These are phyloP conservation scores for Eudemis profundana DNA, from an alignment of 2,888 invertebrate genomes.

Conservation along the genomic window DNA sequence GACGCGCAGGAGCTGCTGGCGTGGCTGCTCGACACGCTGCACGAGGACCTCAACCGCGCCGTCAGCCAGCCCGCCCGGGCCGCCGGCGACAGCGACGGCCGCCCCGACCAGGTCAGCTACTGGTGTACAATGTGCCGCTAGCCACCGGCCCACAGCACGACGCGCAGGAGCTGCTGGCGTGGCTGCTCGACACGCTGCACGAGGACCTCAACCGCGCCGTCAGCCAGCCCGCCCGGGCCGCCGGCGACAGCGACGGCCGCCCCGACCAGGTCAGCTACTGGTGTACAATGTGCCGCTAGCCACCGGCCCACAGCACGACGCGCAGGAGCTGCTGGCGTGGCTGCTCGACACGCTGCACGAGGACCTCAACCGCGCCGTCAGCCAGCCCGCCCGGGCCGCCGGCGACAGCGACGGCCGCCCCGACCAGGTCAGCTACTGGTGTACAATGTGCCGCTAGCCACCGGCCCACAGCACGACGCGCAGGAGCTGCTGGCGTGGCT, in stretches of 20 bases:
- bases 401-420: too few relatives aligned
- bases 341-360: conserved; percentile 96
- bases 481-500: conserved; percentile 28
- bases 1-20: conserved; percentile 97
- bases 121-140: not conserved
- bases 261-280: too few relatives aligned
- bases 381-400: too few relatives aligned
- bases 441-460: too few relatives aligned
- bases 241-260: too few relatives aligned
- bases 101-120: conserved; percentile 87
- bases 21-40: conserved; percentile 95
- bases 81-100: conserved; percentile 89
- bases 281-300: too few relatives aligned
- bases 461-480: too few relatives aligned
- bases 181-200: not conserved
- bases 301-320: conserved; percentile 89
- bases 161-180: not conserved
- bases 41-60: conserved; percentile 96
- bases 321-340: conserved; percentile 96
- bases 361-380: conserved; percentile 92
- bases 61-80: conserved; percentile 55
- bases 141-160: too few relatives aligned
- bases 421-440: too few relatives aligned
- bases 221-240: too few relatives aligned
- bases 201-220: conserved; percentile 58